Base-by-base conservation (phyloP, 1,140 invertebrate species). In the Zaprionus ghesquierei region DNA sequence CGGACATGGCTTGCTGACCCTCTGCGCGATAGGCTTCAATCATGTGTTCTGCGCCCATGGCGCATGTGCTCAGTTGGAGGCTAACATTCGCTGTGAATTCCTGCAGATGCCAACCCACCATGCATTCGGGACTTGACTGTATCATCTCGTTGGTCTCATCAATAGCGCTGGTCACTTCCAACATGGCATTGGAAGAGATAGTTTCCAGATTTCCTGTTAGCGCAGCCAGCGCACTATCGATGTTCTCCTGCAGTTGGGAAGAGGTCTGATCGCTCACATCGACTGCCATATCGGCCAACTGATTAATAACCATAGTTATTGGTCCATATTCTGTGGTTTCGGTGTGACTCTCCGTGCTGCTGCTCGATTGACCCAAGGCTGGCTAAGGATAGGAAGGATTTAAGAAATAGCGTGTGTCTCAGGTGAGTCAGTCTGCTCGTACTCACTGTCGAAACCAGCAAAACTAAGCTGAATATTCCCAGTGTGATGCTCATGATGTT, bases 291-390 rank as follows among this genome's bases (percentile, higher is more conserved):
- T 70, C 54, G 8, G 79, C 71, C 0, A 90, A 56, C 18, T 75
- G 81, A 49, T 90, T 69, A 3, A 90, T 31, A 5, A 87, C 87
- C 65, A 77, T 77, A 31, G 49, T 74, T 9, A 90, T 73, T 2
- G 87, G 87, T 49, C 81, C 87, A 56, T 80, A 84, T 35, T 79
- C 68, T 15, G 69, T 71, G 2, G 79, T 80, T 25, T 79, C 62
- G n/a, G 60, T 59, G 5, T 29, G 8, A 12, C 29, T 71, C 18
- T 70, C 69, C 44, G 56, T 61, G 4, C 20, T 66, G 12, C 41
- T 64, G 13, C 27, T 6, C 2, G 35, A n/a, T 22, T 33, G 25
- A 44, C 41, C 18, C 18, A 59, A 5, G 2, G 20, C 46, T 15
- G 20, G 15, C 15, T 54, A 22, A 29, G 23, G 27, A 44, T 25